A percentile compares a stretch with the other conserved stretches of the same genome.
These are phyloP conservation scores for Tenrec ecaudatus DNA, from an alignment of 2,113 vertebrate genomes.

Conservation along the genomic window DNA sequence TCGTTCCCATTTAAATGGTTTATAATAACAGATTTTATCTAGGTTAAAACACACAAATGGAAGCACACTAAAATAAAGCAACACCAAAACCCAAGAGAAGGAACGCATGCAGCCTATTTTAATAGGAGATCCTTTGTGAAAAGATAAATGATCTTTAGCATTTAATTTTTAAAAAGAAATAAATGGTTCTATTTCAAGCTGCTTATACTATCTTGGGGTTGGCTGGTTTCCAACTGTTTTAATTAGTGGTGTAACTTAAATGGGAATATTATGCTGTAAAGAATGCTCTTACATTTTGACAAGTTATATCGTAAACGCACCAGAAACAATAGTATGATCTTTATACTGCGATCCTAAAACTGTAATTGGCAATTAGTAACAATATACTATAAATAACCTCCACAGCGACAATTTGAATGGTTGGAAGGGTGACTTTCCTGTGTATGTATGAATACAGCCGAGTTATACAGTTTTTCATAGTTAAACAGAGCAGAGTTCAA, in stretches of 20 bases:
- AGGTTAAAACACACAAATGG: not conserved
- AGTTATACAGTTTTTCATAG: not conserved
- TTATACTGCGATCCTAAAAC: not conserved
- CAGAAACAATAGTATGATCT: not conserved
- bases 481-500: not conserved
- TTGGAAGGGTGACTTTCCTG: not conserved
- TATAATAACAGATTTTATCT: not conserved
- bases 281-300: not conserved
- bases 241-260: not conserved
- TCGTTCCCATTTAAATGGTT: conserved; percentile 15
- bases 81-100: not conserved
- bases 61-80: not conserved
- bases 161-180: not conserved
- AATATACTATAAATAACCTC: not conserved
- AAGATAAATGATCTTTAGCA: not conserved
- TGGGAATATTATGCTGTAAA: not conserved
- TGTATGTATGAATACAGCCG: too few relatives aligned
- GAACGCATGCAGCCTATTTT: not conserved
- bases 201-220: not conserved
- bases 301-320: not conserved
- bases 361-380: not conserved
- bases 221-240: not conserved
- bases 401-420: not conserved
- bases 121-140: not conserved
- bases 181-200: not conserved